phyloP scores from a whole-genome alignment of 1,140 invertebrate genomes.

The Lordiphosa clarofinis region DNA sequence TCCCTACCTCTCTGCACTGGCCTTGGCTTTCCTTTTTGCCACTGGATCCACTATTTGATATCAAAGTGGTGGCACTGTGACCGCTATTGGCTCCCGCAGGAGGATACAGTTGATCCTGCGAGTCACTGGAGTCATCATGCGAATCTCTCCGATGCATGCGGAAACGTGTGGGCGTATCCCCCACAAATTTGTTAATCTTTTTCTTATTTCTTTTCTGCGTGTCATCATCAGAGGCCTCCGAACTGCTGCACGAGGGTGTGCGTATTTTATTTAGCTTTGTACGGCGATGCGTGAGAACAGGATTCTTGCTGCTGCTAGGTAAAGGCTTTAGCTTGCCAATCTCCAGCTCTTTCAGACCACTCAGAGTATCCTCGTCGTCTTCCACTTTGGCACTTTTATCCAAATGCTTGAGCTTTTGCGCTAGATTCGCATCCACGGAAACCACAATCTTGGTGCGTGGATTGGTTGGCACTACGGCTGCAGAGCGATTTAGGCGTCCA shows the following conservation, averaged over 20 bases:
- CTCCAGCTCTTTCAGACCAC: conserved; percentile 65
- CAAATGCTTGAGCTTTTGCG: conserved; percentile 71
- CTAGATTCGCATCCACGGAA: conserved; percentile 55
- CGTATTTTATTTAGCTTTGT: conserved; percentile 88
- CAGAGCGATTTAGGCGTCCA: conserved; percentile 82
- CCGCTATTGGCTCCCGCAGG: conserved; percentile 65
- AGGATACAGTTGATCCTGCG: conserved; percentile 84
- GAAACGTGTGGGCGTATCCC: conserved; percentile 81
- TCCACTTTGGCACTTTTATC: conserved; percentile 51
- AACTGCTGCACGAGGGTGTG: conserved; percentile 92
- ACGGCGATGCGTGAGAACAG: conserved; percentile 81
- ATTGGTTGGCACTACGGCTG: conserved; percentile 49
- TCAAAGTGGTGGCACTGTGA: conserved; percentile 42
- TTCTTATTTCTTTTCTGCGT: conserved; percentile 90
- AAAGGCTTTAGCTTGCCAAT: conserved; percentile 81
- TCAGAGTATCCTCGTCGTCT: conserved; percentile 63
- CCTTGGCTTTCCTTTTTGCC: conserved; percentile 67
- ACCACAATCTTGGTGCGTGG: conserved; percentile 62
- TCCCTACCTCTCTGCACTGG: conserved; percentile 65
- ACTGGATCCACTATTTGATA: conserved; percentile 58
- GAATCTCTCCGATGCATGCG: conserved; percentile 85
- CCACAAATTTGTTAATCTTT: conserved; percentile 85
- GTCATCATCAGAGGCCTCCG: conserved; percentile 94
- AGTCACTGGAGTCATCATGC: conserved; percentile 89
- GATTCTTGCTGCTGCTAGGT: conserved; percentile 81